phyloP scores from a whole-genome alignment of 2,797 vertebrate species.

The Poeciliopsis gracilis region DNA sequence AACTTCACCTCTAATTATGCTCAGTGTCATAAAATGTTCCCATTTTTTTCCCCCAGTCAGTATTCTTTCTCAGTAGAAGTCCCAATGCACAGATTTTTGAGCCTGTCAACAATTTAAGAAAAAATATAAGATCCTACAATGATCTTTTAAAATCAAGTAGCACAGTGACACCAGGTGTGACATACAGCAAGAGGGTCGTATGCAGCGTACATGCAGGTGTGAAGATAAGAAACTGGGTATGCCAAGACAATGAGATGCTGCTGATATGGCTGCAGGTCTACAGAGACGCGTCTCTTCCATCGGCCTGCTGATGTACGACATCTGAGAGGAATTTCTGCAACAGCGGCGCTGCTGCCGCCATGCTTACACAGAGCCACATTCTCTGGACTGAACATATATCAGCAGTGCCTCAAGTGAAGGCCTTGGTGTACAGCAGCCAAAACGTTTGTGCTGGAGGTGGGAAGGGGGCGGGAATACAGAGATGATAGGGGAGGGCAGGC shows the following conservation, averaged over 20 bases:
- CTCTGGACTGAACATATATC: conserved; percentile 66
- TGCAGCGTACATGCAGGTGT: conserved; percentile 75
- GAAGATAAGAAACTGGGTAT: conserved; percentile 65
- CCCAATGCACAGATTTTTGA: neutral
- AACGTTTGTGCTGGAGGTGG: conserved; percentile 75
- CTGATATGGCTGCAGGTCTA: conserved; percentile 68
- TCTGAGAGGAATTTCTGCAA: conserved; percentile 29
- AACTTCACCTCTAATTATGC: neutral
- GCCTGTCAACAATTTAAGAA: neutral
- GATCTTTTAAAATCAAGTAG: conserved; percentile 42
- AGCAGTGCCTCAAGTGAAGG: conserved; percentile 73
- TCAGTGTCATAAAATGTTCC: neutral
- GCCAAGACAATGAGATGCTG: conserved; percentile 73
- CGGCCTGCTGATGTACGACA: conserved; percentile 14
- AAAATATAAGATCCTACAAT: conserved; percentile 13
- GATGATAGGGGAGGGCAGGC: conserved; percentile 78
- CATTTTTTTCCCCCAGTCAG: neutral
- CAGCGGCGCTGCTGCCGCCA: conserved; percentile 6
- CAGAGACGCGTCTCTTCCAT: neutral
- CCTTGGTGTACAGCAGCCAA: conserved; percentile 67
- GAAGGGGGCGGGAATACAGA: conserved; percentile 68
- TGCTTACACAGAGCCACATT: conserved; percentile 23
- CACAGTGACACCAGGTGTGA: conserved; percentile 37
- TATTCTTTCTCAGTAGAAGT: conserved; percentile 4
- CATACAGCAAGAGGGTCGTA: conserved; percentile 45